Conservation (phyloP, 2,113 vertebrate genomes). For the Siphamia tubifer region DNA sequence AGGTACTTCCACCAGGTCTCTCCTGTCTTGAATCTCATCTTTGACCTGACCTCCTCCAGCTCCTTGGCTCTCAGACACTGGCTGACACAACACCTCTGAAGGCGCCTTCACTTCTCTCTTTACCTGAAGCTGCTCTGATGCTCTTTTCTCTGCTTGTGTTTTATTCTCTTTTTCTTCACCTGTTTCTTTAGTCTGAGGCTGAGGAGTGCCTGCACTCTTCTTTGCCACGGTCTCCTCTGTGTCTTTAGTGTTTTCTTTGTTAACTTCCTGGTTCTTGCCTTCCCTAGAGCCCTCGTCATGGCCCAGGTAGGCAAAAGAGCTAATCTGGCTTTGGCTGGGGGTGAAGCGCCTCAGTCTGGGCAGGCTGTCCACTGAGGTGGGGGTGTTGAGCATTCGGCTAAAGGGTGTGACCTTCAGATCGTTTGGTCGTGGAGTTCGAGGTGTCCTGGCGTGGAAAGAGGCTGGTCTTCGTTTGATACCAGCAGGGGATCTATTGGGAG, state of each 20-base stretch:
- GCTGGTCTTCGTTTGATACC: constrained; percentile 85
- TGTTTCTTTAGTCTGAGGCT: background rate
- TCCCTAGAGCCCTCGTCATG: constrained; percentile 74
- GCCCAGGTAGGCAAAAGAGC: constrained; percentile 91
- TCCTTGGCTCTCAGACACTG: constrained; percentile 77
- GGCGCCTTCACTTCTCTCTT: constrained; percentile 60
- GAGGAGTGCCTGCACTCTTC: constrained; percentile 32
- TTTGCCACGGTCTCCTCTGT: constrained; percentile 23
- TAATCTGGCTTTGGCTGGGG: constrained; percentile 88
- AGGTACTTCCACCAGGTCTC: constrained; percentile 89
- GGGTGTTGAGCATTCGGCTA: constrained; percentile 92
- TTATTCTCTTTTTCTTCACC: constrained; percentile 38
- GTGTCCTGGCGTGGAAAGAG: constrained; percentile 87
- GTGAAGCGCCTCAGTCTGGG: constrained; percentile 91
- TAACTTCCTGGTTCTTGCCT: constrained; percentile 11
- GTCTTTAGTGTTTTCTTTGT: constrained; percentile 36
- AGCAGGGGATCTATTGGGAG: constrained; percentile 85
- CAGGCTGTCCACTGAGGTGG: constrained; percentile 93
- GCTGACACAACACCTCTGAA: constrained; percentile 84
- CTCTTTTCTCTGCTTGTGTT: background rate
- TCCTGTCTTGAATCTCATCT: constrained; percentile 65
- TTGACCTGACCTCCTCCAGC: constrained; percentile 55
- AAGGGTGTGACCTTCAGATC: constrained; percentile 92
- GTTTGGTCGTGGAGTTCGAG: constrained; percentile 90
- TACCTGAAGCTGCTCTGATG: background rate